phyloP scores from a whole-genome alignment of 2,888 invertebrate species.

The Clepsis dumicolana region DNA sequence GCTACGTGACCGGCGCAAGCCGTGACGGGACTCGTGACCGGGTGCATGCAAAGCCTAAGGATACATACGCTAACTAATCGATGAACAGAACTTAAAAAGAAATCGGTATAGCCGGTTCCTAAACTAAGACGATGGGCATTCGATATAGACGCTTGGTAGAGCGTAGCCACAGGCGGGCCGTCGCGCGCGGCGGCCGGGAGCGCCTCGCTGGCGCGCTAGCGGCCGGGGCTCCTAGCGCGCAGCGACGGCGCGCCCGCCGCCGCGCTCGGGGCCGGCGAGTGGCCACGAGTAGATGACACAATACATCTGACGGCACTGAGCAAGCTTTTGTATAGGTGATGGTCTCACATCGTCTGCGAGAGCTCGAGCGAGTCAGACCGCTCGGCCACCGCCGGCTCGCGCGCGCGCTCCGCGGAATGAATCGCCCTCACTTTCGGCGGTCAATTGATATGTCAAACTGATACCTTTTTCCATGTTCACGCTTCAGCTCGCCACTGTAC shows the following conservation, averaged over 20 bases:
- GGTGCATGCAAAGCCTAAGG: conserved; percentile 85
- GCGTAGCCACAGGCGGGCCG: conserved; percentile 73
- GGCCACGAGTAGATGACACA: conserved; percentile 85
- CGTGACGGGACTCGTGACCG: conserved; percentile 82
- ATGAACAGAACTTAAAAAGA: conserved; percentile 85
- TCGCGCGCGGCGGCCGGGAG: conserved; percentile 51
- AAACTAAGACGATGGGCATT: conserved; percentile 81
- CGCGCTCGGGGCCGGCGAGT: conserved; percentile 65
- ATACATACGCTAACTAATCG: conserved; percentile 83
- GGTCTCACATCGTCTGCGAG: conserved; percentile 74
- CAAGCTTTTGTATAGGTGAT: conserved; percentile 83
- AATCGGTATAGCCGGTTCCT: conserved; percentile 82
- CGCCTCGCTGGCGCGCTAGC: conserved; percentile 61
- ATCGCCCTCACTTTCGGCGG: conserved; percentile 79
- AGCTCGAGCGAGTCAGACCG: conserved; percentile 78
- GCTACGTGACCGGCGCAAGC: conserved; percentile 73
- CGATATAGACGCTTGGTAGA: conserved; percentile 85
- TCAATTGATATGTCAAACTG: conserved; percentile 80
- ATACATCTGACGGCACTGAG: conserved; percentile 87
- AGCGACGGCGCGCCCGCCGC: conserved; percentile 55
- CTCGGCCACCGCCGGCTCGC: conserved; percentile 54
- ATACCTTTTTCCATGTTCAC: conserved; percentile 99
- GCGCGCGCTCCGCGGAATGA: conserved; percentile 64
- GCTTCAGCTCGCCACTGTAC: conserved; percentile 99
- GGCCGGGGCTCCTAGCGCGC: conserved; percentile 50